Base-by-base conservation (phyloP, 1,140 invertebrate species). In the Scaptomyza hsui region DNA sequence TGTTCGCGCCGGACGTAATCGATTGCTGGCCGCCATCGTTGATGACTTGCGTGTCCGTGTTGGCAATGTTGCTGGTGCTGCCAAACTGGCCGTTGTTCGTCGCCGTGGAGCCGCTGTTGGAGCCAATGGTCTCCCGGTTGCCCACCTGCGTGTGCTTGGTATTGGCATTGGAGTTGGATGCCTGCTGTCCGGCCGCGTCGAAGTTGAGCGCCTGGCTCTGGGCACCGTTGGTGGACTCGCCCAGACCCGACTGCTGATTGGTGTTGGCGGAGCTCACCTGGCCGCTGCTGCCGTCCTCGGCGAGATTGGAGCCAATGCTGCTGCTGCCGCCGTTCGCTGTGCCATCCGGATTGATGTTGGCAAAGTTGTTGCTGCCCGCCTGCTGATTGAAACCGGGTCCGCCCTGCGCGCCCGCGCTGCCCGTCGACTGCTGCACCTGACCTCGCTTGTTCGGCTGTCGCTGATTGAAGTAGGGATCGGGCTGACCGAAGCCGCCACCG, bases 161-260 rank as follows among this genome's bases (percentile, higher is more conserved):
- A 3, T 89, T 83, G 9, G 89, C 89, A 37, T 90, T 90, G 12
- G 90, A 75, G 32, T 70, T 89, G 39, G 74, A 53, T 0, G 89
- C 90, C 69, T 91, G 89, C 67, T 90, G 90, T 49, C 74, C 37
- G 2, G 68, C 67, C 0, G 56, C 61, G 32, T 35, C 19, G 47
- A 88, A 91, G 60, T 91, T 91, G 2, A 91, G 48, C 0, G 83
- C 56, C 42, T 91, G 90, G 47, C 89, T 90, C 56, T 91, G 90
- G 0, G 90, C 83, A 13, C 47, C 59, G 12, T 52, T 52, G 4
- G 62, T 55, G 7, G 65, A 69, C 7, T 73, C 64, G 5, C 35
- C 51, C 2, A 19, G 16, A 13, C 53, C 29, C 12, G 41, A 79
- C 56, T 76, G 67, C 4, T 90, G 86, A 18, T 82, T 78, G 2